These are phyloP conservation scores for Encarsia formosa DNA, from an alignment of 2,888 invertebrate genomes.

Conservation along the genomic window DNA sequence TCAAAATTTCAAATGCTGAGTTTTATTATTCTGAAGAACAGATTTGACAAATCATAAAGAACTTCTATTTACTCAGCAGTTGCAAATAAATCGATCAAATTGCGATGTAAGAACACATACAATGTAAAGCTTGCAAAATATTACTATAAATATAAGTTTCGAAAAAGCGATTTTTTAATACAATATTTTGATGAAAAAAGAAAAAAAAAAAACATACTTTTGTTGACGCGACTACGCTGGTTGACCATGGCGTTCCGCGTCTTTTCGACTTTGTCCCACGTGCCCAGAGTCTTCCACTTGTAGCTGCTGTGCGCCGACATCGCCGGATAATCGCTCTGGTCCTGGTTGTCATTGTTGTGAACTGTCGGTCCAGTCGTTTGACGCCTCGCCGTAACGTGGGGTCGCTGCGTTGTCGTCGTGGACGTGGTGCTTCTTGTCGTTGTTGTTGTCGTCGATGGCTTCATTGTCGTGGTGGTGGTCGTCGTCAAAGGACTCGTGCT, in stretches of 20 bases:
- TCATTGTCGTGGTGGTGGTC: slow-evolving; percentile 31
- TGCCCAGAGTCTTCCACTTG: slow-evolving; percentile 44
- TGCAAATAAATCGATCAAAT: no score
- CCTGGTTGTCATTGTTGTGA: slow-evolving; percentile 38
- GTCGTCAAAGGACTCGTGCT: slow-evolving; percentile 32
- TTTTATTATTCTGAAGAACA: no score
- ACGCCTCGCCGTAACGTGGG: slow-evolving; percentile 18
- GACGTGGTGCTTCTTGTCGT: slow-evolving; percentile 42
- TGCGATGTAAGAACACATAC: no score
- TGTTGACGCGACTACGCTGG: slow-evolving; percentile 41
- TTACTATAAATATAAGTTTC: no score
- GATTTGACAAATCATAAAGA: no score
- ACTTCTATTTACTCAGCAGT: no score
- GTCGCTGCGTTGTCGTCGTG: slow-evolving; percentile 49
- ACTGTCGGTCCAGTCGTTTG: slow-evolving; percentile 23
- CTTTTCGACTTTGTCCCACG: slow-evolving; percentile 41
- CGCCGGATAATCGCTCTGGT: slow-evolving; percentile 40
- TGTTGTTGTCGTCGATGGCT: slow-evolving; percentile 1
- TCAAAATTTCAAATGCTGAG: no score
- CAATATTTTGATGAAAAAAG: background rate
- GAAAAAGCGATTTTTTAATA: background rate
- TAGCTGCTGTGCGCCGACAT: slow-evolving; percentile 42
- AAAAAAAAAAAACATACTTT: slow-evolving; percentile 32
- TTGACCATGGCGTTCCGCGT: slow-evolving; percentile 38
- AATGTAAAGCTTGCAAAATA: no score